phyloP scores from a whole-genome alignment of 2,113 vertebrate species.

The Dicaeum eximium region DNA sequence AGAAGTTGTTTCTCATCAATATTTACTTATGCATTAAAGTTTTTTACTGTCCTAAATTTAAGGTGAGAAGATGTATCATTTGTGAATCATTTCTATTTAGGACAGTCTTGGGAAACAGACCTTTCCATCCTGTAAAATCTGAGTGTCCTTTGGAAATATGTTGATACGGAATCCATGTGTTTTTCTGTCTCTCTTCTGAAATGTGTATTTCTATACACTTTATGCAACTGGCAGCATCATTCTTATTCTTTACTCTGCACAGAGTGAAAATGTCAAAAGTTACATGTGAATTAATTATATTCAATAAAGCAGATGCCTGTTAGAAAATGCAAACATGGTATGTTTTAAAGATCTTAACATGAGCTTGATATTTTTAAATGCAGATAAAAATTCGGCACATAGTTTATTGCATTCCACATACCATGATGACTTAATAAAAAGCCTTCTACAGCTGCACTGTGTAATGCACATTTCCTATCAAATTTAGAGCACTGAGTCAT shows the following conservation, averaged over 20 bases:
- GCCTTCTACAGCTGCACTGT: not conserved
- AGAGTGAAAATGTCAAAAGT: constrained; percentile 62
- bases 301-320: not conserved
- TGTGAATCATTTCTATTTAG: not conserved
- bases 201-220: not conserved
- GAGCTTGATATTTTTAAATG: not conserved
- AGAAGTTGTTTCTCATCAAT: not conserved
- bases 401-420: constrained; percentile 8
- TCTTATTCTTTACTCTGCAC: constrained; percentile 1
- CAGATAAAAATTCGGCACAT: constrained; percentile 15
- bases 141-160: not conserved
- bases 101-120: not conserved
- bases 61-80: not conserved
- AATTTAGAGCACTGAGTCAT: not conserved
- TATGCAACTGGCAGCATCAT: not conserved
- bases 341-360: not conserved
- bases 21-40: not conserved
- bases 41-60: constrained; percentile 3
- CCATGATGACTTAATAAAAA: not conserved
- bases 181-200: not conserved
- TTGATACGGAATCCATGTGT: not conserved
- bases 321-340: not conserved
- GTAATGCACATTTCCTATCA: not conserved
- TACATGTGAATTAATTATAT: not conserved
- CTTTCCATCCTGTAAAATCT: not conserved